Evolutionary conservation across 2,888 invertebrate genomes (phyloP), one percentile per base, ranked within the genome.

Genomic region (Pollenia labialis): DNA sequence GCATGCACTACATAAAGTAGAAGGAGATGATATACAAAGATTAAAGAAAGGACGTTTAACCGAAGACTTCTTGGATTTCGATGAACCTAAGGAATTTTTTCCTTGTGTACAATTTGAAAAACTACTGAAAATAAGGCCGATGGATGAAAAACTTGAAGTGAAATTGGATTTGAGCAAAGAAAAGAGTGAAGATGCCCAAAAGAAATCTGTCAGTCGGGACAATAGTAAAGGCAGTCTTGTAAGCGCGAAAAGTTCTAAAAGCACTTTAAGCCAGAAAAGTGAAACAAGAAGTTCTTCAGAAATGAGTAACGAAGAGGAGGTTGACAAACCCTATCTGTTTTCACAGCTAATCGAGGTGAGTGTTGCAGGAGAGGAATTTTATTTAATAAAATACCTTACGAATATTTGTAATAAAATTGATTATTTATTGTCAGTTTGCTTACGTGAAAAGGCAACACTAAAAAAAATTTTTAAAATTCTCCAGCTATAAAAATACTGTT

Each of bases 81-180:
- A 90, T 56, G 92, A 92, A 52, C 93, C 93, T 0, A 90, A 91
- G 2, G 91, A 92, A 50, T 88, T 93, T 9, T 91, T 92, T 89
- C 91, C 93, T 0, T 88, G 88, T 50, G 87, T 91, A 32, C 90
- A 90, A 76, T 91, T 92, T 42, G 91, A 91, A 75, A 92, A 92
- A 88, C 81, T 91, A 50, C 89, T 93, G 4, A 91, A 91, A 85
- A 91, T 93, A 62, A 90, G 88, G 72, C 48, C 81, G 6, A n/a
- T n/a, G 11, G 54, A 60, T 4, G 16, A 62, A 52, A 40, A 32
- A 0, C 1, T 6, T n/a, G 56, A 44, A 18, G 14, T 48, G 23
- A 69, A 56, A 50, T 56, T 75, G 6, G 64, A 60, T 56, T 46
- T 69, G 6, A 77, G 23, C 16, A 81, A 72, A 58, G 56, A 32